phyloP scores from a whole-genome alignment of 1,140 invertebrate genomes.

The Triops cancriformis region DNA sequence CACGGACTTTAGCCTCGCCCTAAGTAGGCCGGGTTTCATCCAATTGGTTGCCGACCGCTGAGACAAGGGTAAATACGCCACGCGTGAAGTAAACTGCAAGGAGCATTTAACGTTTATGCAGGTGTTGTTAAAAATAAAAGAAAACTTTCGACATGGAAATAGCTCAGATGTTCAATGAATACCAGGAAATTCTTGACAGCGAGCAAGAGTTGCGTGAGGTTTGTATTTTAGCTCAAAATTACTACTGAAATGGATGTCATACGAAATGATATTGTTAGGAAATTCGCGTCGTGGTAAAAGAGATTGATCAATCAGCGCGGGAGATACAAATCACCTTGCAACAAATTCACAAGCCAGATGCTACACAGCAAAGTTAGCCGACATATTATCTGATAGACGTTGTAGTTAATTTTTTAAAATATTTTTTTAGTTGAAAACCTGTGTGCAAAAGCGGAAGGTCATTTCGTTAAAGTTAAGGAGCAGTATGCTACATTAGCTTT shows the following conservation, averaged over 20 bases:
- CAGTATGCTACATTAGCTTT: conserved; percentile 49
- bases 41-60: neutral
- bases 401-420: neutral
- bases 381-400: no score
- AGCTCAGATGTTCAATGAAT: conserved; percentile 49
- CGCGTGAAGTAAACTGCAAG: neutral
- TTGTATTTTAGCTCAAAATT: neutral
- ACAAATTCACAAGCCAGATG: conserved; percentile 55
- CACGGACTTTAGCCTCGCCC: neutral
- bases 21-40: neutral
- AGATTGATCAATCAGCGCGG: conserved; percentile 57
- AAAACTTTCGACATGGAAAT: conserved; percentile 17
- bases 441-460: conserved; percentile 47
- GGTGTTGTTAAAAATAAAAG: neutral
- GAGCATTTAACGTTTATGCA: neutral
- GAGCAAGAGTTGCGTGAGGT: conserved; percentile 58
- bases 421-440: conserved; percentile 43
- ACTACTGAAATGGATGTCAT: neutral
- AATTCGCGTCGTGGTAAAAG: conserved; percentile 55
- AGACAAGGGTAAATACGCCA: neutral
- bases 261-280: conserved; percentile 44
- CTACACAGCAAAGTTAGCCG: conserved; percentile 45
- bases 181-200: conserved; percentile 52
- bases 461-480: conserved; percentile 48
- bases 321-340: conserved; percentile 61